phyloP scores from a whole-genome alignment of 2,888 invertebrate species.

The Orgyia antiqua region DNA sequence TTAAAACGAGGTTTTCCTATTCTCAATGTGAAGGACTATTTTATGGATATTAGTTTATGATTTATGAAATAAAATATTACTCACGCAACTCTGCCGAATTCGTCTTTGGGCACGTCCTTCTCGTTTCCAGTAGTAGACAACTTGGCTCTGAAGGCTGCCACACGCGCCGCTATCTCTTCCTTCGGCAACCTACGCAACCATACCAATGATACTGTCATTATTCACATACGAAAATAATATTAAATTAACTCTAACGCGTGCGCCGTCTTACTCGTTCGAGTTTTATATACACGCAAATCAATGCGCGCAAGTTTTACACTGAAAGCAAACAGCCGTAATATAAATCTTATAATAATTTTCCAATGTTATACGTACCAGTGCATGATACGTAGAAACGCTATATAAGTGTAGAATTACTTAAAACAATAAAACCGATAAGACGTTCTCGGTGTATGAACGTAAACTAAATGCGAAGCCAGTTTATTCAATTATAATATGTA shows the following conservation, averaged over 20 bases:
- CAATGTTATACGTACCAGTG: slow-evolving; percentile 62
- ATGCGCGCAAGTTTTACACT: slow-evolving; percentile 25
- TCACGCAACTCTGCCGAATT: slow-evolving; percentile 88
- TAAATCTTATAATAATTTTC: slow-evolving; percentile 48
- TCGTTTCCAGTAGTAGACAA: slow-evolving; percentile 82
- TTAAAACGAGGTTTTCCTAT: too few relatives aligned
- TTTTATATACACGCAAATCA: slow-evolving; percentile 16
- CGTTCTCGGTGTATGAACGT: slow-evolving; percentile 37
- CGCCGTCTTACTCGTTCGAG: slow-evolving; percentile 13
- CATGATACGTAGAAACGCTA: slow-evolving; percentile 55
- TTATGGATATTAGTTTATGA: too few relatives aligned
- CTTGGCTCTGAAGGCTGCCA: slow-evolving; percentile 92
- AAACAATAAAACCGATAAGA: slow-evolving; percentile 73
- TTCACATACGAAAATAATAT: slow-evolving; percentile 15
- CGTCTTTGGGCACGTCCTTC: slow-evolving; percentile 83
- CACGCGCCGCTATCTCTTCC: slow-evolving; percentile 91
- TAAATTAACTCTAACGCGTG: slow-evolving; percentile 17
- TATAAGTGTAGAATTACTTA: slow-evolving; percentile 67
- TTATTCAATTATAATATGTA: slow-evolving; percentile 27
- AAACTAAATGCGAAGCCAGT: slow-evolving; percentile 29
- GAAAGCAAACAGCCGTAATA: slow-evolving; percentile 43
- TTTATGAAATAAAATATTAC: slow-evolving; percentile 28
- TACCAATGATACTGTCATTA: slow-evolving; percentile 68
- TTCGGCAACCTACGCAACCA: slow-evolving; percentile 85
- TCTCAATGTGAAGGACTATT: too few relatives aligned